Conservation (phyloP, 2,888 invertebrate genomes). For the Rhamnusium bicolor region DNA sequence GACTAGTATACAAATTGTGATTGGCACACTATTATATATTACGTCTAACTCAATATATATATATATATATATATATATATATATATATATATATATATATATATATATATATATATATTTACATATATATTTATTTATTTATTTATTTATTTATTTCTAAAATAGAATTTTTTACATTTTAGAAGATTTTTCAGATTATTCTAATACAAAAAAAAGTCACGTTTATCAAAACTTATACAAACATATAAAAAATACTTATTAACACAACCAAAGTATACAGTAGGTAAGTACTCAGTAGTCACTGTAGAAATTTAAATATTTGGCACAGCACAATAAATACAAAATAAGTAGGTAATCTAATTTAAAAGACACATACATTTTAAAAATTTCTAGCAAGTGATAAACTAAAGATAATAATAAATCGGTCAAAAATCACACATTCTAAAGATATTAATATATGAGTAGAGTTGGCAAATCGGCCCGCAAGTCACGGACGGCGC, state of each 20-base stretch:
- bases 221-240: slow-evolving; percentile 2
- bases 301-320: neutral
- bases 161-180: neutral
- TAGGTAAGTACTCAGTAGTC: neutral
- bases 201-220: neutral
- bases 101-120: no score
- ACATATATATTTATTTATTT: no score
- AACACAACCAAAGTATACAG: slow-evolving; percentile 30
- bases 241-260: slow-evolving; percentile 25
- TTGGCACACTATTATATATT: neutral
- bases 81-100: no score
- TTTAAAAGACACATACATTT: no score
- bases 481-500: no score
- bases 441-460: no score
- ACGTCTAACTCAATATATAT: no score
- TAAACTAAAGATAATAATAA: neutral
- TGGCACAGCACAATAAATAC: neutral
- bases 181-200: neutral
- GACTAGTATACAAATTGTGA: slow-evolving; percentile 1
- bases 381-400: neutral
- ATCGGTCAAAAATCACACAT: neutral
- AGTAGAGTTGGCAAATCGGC: no score
- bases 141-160: neutral
- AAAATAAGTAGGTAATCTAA: no score
- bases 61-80: no score